These are phyloP conservation scores for Diarsia brunnea DNA, from an alignment of 2,888 invertebrate genomes.

Conservation along the genomic window DNA sequence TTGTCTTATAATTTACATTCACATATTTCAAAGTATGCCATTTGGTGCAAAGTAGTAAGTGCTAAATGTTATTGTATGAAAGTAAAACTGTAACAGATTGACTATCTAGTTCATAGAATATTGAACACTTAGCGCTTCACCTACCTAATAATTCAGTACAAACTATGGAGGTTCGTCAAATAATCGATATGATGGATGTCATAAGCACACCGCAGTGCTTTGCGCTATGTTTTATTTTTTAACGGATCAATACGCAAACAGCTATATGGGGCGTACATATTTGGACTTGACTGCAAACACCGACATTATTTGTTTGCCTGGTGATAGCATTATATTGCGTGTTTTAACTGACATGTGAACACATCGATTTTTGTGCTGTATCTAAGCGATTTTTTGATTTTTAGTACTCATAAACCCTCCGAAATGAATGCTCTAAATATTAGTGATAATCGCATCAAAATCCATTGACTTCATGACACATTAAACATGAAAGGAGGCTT, in stretches of 20 bases:
- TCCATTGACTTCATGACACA: not conserved
- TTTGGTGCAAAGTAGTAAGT: conserved; percentile 44
- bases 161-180: conserved; percentile 52
- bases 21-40: conserved; percentile 45
- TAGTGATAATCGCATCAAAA: not conserved
- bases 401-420: not conserved
- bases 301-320: conserved; percentile 7
- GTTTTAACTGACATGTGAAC: not conserved
- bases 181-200: conserved; percentile 59
- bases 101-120: conserved; percentile 46
- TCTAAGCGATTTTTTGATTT: not conserved
- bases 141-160: conserved; percentile 59
- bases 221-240: conserved; percentile 30
- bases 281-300: conserved; percentile 13
- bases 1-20: conserved; percentile 43
- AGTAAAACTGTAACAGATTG: conserved; percentile 59
- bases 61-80: conserved; percentile 62
- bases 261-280: conserved; percentile 10
- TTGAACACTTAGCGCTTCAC: conserved; percentile 35
- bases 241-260: conserved; percentile 24
- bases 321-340: not conserved
- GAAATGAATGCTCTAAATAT: not conserved
- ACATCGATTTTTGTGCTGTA: not conserved
- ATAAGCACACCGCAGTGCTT: conserved; percentile 39
- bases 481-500: not conserved